Percentiles rank a stretch among this genome's conserved stretches.
Conservation (phyloP, 2,888 invertebrate genomes). For the Drosophila macrospina region DNA sequence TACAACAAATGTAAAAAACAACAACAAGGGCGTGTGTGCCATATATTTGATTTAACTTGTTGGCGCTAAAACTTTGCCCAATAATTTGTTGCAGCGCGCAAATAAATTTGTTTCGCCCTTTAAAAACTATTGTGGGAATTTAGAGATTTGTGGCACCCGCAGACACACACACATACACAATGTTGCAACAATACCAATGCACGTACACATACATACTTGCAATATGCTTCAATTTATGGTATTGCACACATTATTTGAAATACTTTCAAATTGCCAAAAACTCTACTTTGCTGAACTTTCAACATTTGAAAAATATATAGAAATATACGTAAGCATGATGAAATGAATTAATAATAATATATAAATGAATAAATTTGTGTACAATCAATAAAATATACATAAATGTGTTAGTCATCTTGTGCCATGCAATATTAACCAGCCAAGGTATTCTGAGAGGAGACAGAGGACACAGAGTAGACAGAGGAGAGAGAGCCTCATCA, state of each 20-base stretch:
- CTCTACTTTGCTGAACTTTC: not conserved
- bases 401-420: no score
- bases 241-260: slow-evolving; percentile 16
- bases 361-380: not conserved
- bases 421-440: no score
- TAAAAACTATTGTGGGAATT: slow-evolving; percentile 80
- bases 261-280: slow-evolving; percentile 12
- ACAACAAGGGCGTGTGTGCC: slow-evolving; percentile 54
- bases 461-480: no score
- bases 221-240: slow-evolving; percentile 49
- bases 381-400: no score
- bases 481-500: no score
- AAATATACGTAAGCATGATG: no score
- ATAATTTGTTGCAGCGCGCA: slow-evolving; percentile 64
- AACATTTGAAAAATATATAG: no score
- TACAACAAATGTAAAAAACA: slow-evolving; percentile 39
- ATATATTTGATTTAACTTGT: slow-evolving; percentile 81
- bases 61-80: slow-evolving; percentile 62
- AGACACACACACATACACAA: slow-evolving; percentile 1
- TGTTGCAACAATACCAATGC: slow-evolving; percentile 46
- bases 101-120: slow-evolving; percentile 75
- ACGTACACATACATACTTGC: slow-evolving; percentile 13
- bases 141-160: slow-evolving; percentile 70
- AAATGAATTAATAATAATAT: not conserved
- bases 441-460: no score